These are phyloP conservation scores for Riptortus pedestris DNA, from an alignment of 1,140 invertebrate genomes.

Conservation along the genomic window DNA sequence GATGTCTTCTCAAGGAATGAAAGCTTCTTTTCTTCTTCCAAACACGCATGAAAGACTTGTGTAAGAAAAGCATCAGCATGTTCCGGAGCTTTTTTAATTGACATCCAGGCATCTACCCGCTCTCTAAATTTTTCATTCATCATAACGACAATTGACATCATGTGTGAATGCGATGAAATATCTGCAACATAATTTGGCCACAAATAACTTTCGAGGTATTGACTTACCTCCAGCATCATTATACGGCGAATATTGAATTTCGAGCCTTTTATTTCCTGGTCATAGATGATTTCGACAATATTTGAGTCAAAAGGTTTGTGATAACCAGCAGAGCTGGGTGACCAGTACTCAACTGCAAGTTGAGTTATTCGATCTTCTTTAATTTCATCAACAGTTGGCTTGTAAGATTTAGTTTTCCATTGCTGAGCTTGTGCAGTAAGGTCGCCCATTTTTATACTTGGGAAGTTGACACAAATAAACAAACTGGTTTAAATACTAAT, in stretches of 20 bases:
- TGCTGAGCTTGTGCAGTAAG: background rate
- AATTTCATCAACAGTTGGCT: slow-evolving; percentile 69
- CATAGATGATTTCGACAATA: slow-evolving; percentile 71
- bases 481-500: no score
- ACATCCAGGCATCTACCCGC: slow-evolving; percentile 87
- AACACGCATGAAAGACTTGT: slow-evolving; percentile 60
- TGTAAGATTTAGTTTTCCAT: background rate
- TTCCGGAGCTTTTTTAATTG: slow-evolving; percentile 66
- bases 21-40: slow-evolving; percentile 50
- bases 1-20: slow-evolving; percentile 73
- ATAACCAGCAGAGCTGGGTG: slow-evolving; percentile 57
- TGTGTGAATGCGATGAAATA: slow-evolving; percentile 61
- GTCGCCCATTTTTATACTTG: no score
- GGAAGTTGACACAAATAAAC: no score
- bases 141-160: slow-evolving; percentile 93
- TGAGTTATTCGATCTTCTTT: slow-evolving; percentile 70
- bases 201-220: slow-evolving; percentile 92
- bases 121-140: slow-evolving; percentile 98
- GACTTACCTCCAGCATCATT: slow-evolving; percentile 93
- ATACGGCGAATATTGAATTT: slow-evolving; percentile 74
- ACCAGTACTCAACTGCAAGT: slow-evolving; percentile 83
- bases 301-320: slow-evolving; percentile 59
- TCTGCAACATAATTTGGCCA: slow-evolving; percentile 83
- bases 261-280: slow-evolving; percentile 63
- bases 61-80: slow-evolving; percentile 83